Evolutionary conservation across 2,888 invertebrate species (phyloP), one percentile per base, ranked within the genome.

Genomic region (Leptinotarsa juncta): DNA sequence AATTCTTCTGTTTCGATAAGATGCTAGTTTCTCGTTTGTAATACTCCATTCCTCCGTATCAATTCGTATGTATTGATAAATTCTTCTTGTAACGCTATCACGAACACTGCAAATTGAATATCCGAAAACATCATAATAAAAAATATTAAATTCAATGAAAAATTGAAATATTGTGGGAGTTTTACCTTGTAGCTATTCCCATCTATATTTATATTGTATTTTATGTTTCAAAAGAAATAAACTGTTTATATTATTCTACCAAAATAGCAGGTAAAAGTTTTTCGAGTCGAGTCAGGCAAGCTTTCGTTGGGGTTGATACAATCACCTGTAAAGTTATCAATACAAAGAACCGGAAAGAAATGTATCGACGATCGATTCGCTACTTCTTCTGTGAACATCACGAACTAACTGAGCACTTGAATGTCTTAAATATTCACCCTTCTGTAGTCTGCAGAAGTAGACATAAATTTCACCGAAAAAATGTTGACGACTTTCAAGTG

Each of bases 381-480:
- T 32, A 3, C 51, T 51, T 2, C 51, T 16, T 51, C 2, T 51
- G 42, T 42, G 42, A 42, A 42, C 10, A 42, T 42, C 42, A 42
- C 10, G 42, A 42, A 42, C 42, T 42, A 42, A 10, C 10, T 42
- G 1, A 60, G 14, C 20, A 57, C 57, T 26, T 5, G 12, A 62
- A 62, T 62, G 3, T 62, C 62, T 32, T 62, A 62, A 62, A 62
- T 32, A n/a, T n/a, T 32, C 32, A 7, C 7, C 32, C 32, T 32
- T 32, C 26, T n/a, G 5, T 32, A 32, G 7, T 32, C 32, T 42
- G 42, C 10, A 42, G 3, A 42, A 42, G 60, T 26, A 62, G 16
- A 62, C 62, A 62, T 10, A 12, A 62, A 62, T 62, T 62, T 62
- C 62, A 62, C 62, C n/a, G 3, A 18, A 62, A 62, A 62, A 62